These are phyloP conservation scores for Dione juno DNA, from an alignment of 2,888 invertebrate genomes.

Conservation along the genomic window DNA sequence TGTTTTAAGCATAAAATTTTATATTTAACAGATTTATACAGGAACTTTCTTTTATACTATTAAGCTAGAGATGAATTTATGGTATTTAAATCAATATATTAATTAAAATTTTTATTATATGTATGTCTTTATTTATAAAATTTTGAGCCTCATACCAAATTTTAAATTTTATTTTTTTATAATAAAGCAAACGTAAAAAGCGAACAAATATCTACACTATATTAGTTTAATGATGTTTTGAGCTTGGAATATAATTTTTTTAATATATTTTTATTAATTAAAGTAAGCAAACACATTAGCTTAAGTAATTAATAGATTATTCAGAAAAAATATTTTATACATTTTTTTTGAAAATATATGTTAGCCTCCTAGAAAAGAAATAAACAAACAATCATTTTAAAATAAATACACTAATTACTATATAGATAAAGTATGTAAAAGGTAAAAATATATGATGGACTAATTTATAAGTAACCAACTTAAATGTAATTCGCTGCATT, in stretches of 20 bases:
- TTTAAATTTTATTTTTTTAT: not conserved
- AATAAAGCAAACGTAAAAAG: not conserved
- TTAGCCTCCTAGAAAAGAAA: no score
- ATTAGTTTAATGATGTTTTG: slow-evolving; percentile 1
- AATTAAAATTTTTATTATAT: not conserved
- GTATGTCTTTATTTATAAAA: not conserved
- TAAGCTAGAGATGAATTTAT: not conserved
- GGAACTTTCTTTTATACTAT: not conserved
- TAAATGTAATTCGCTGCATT: slow-evolving; percentile 1
- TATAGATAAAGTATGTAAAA: not conserved
- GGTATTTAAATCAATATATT: not conserved
- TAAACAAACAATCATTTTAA: not conserved
- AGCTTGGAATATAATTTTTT: not conserved
- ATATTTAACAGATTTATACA: slow-evolving; percentile 5
- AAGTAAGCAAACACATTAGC: not conserved
- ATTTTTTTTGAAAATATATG: not conserved
- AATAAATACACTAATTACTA: not conserved
- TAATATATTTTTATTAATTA: not conserved
- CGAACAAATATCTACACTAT: slow-evolving; percentile 5
- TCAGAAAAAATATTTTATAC: not conserved
- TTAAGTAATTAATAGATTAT: not conserved
- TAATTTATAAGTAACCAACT: not conserved
- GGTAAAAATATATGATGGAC: not conserved
- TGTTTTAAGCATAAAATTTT: not conserved
- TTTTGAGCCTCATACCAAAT: not conserved